Conservation (phyloP, 2,888 invertebrate species). For the Ochropleura plecta region DNA sequence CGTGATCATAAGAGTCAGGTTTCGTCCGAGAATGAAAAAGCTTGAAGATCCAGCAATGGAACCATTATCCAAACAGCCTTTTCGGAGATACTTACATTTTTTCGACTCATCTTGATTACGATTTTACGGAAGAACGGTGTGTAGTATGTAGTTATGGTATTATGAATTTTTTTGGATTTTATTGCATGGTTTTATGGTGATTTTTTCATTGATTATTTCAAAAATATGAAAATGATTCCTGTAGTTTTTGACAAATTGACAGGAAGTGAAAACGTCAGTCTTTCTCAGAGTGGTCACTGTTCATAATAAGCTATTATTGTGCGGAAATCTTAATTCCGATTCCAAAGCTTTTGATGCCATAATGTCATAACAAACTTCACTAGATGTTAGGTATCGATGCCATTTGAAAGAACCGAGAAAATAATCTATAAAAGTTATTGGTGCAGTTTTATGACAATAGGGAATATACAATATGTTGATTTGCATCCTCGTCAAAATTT, state of each 20-base stretch:
- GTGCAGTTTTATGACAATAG: too few species aligned
- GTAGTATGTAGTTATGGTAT: not conserved
- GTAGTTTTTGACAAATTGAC: constrained; percentile 16
- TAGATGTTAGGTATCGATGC: too few species aligned
- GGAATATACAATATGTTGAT: too few species aligned
- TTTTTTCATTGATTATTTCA: not conserved
- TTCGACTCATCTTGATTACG: constrained; percentile 44
- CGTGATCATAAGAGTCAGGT: not conserved
- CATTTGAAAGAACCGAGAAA: too few species aligned
- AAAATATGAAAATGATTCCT: not conserved
- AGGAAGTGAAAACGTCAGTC: constrained; percentile 15
- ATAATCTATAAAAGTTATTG: too few species aligned
- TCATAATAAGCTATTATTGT: too few species aligned
- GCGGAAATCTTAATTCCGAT: too few species aligned
- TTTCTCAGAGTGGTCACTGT: not conserved
- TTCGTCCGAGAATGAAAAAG: not conserved
- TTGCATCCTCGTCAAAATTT: too few species aligned
- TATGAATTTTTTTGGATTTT: constrained; percentile 19
- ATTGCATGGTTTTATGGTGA: constrained; percentile 23
- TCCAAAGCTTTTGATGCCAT: too few species aligned
- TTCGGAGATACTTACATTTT: constrained; percentile 38
- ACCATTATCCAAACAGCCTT: not conserved
- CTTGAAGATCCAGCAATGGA: not conserved
- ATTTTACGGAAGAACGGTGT: not conserved
- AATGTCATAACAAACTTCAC: too few species aligned